Conservation (phyloP, 2,888 invertebrate species). For the Tuberolachnus salignus region DNA sequence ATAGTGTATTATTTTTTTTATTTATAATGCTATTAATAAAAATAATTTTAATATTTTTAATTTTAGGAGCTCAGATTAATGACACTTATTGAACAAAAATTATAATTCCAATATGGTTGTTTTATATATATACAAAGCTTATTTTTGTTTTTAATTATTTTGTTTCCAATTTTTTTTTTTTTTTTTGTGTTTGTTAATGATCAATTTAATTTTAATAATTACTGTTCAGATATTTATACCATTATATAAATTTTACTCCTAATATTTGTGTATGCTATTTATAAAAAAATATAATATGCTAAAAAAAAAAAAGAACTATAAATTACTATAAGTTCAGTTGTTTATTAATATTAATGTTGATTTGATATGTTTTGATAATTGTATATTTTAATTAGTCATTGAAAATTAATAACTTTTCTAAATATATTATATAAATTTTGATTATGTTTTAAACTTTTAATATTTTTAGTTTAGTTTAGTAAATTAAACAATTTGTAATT, state of each 20-base stretch:
- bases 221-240: no score
- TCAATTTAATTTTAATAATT: not conserved
- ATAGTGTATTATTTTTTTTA: not conserved
- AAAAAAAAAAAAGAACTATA: conserved; percentile 14
- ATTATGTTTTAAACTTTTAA: not conserved
- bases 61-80: conserved; percentile 53
- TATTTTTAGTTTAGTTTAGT: conserved; percentile 7
- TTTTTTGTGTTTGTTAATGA: conserved; percentile 12
- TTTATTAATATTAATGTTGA: conserved; percentile 6
- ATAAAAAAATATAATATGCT: conserved; percentile 17
- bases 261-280: not conserved
- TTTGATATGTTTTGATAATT: not conserved
- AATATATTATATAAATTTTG: conserved; percentile 23
- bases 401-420: conserved; percentile 13
- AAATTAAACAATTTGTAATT: conserved; percentile 2
- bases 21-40: not conserved
- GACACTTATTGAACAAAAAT: conserved; percentile 33
- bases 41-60: conserved; percentile 27
- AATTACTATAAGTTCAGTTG: no score
- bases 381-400: conserved; percentile 21
- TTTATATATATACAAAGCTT: conserved; percentile 22
- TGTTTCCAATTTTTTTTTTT: not conserved
- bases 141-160: not conserved
- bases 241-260: not conserved
- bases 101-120: conserved; percentile 31